Evolutionary conservation across 2,797 vertebrate genomes (phyloP).

Genomic region (Rhinichthys osculus): DNA sequence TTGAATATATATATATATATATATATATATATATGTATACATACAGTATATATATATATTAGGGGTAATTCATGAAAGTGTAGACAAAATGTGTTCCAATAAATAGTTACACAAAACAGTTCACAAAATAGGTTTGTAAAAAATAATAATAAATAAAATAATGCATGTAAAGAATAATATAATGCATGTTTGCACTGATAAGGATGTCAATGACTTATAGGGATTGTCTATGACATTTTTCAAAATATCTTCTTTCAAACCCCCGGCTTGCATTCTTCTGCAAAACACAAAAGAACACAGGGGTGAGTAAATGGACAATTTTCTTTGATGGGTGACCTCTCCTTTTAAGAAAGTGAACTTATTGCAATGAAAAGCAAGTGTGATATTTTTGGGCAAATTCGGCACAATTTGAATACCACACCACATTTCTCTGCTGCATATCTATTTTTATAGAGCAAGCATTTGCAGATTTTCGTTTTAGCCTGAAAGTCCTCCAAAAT

Average conservation of each 20-base stretch:
- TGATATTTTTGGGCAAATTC: constrained; percentile 1
- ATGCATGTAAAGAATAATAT: no score
- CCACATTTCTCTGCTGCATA: background rate
- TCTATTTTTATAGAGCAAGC: background rate
- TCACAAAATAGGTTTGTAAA: no score
- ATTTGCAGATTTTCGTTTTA: background rate
- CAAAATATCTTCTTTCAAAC: background rate
- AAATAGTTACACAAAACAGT: no score
- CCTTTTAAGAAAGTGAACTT: background rate
- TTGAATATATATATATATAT: no score
- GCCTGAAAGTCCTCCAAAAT: constrained; percentile 7
- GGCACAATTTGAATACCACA: background rate
- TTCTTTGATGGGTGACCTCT: background rate
- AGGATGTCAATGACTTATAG: background rate
- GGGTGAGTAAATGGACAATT: background rate
- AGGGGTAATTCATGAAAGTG: no score
- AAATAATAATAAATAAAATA: no score
- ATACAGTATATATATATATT: no score
- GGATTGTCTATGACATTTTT: background rate
- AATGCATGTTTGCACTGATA: background rate
- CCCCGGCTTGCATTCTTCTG: no score
- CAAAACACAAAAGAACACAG: background rate
- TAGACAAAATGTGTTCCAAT: background rate
- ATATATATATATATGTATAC: no score
- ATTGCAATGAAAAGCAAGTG: background rate